Percentiles rank a stretch among this genome's conserved stretches.
Conservation (phyloP, 2,888 invertebrate genomes). For the Molanna angustata region DNA sequence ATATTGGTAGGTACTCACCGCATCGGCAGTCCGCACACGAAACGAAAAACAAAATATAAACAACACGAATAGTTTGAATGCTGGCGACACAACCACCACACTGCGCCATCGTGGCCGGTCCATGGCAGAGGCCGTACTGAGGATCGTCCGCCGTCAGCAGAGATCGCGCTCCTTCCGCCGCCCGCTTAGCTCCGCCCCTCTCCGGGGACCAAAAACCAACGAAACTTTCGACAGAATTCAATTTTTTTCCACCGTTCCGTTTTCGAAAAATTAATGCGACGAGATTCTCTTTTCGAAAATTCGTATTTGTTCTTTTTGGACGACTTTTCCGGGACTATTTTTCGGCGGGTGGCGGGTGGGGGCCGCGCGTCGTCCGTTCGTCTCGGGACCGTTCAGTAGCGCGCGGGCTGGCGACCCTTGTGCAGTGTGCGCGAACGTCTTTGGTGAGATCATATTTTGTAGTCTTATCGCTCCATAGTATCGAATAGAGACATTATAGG, state of each 20-base stretch:
- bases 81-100: conserved; percentile 38
- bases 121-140: conserved; percentile 44
- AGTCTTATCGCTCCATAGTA: no score
- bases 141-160: conserved; percentile 37
- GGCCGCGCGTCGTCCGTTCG: conserved; percentile 39
- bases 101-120: conserved; percentile 36
- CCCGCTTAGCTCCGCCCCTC: conserved; percentile 29
- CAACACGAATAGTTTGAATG: conserved; percentile 36
- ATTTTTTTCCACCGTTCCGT: not conserved
- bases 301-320: not conserved
- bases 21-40: conserved; percentile 15
- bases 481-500: no score
- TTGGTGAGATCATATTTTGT: conserved; percentile 39
- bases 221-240: not conserved
- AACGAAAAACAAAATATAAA: conserved; percentile 15
- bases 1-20: conserved; percentile 32
- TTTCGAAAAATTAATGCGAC: not conserved
- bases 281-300: not conserved
- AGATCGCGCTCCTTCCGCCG: conserved; percentile 9
- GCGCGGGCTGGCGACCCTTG: conserved; percentile 45
- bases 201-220: conserved; percentile 12
- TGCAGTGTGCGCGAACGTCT: conserved; percentile 43
- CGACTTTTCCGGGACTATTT: conserved; percentile 11
- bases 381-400: conserved; percentile 49
- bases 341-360: conserved; percentile 35